These are phyloP conservation scores for Aleiodes leptofemur DNA, from an alignment of 2,888 invertebrate species.

Conservation along the genomic window DNA sequence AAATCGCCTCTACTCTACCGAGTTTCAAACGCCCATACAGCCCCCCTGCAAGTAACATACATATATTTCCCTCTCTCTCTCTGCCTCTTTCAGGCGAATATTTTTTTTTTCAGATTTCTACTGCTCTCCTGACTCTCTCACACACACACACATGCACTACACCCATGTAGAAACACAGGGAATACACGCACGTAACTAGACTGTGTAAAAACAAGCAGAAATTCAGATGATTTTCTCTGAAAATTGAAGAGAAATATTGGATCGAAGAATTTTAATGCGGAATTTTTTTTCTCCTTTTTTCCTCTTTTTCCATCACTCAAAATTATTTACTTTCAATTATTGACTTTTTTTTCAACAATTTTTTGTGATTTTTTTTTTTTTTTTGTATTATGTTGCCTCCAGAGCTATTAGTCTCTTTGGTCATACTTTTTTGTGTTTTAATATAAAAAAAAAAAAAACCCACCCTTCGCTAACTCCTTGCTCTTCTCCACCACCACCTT, in stretches of 20 bases:
- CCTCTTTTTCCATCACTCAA: conserved; percentile 22
- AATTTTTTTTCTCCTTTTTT: not conserved
- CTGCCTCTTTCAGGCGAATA: conserved; percentile 22
- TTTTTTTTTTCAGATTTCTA: not conserved
- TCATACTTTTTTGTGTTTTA: too few species aligned
- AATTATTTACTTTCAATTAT: conserved; percentile 58
- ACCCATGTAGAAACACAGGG: not conserved
- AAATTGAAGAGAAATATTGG: not conserved
- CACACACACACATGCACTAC: conserved; percentile 20
- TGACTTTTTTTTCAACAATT: conserved; percentile 43
- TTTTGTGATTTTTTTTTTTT: not conserved
- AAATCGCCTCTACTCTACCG: conserved; percentile 45
- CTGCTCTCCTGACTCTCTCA: conserved; percentile 5
- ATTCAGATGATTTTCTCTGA: conserved; percentile 43
- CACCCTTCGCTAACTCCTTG: conserved; percentile 56
- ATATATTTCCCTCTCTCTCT: conserved; percentile 31
- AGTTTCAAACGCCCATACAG: conserved; percentile 37
- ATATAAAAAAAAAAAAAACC: conserved; percentile 46
- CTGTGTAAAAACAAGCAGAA: conserved; percentile 58
- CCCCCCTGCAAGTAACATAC: conserved; percentile 34
- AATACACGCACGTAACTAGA: conserved; percentile 8
- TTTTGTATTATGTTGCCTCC: too few species aligned
- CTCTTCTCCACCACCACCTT: conserved; percentile 50
- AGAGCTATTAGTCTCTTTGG: too few species aligned
- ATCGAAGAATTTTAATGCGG: not conserved